Percentiles rank a stretch among this genome's conserved stretches.
These are phyloP conservation scores for Microctonus brassicae DNA, from an alignment of 2,888 invertebrate genomes.

Conservation along the genomic window DNA sequence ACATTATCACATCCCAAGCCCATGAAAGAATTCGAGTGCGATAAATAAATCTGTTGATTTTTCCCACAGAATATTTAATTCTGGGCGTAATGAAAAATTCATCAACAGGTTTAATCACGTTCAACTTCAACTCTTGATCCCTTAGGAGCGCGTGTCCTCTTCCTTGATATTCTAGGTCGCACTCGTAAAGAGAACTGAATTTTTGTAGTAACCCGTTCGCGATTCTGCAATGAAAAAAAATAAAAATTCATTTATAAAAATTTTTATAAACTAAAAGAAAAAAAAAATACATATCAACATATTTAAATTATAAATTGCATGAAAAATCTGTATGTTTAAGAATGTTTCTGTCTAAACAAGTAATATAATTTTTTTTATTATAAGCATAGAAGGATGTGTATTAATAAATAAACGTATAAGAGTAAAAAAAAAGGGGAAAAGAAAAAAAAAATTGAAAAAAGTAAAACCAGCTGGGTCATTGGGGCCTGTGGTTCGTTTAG, in stretches of 20 bases:
- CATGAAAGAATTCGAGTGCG: not conserved
- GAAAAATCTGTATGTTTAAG: not conserved
- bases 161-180: conserved; percentile 75
- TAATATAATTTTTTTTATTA: no score
- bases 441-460: conserved; percentile 11
- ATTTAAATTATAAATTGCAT: not conserved
- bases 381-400: no score
- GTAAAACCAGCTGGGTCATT: conserved; percentile 49
- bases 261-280: not conserved
- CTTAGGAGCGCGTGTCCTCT: conserved; percentile 51
- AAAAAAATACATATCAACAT: not conserved
- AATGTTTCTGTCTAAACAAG: no score
- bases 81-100: not conserved
- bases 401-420: not conserved
- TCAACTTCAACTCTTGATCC: not conserved
- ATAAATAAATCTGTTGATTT: not conserved
- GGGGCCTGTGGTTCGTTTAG: conserved; percentile 46
- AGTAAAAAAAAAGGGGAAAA: not conserved
- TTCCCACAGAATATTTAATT: not conserved
- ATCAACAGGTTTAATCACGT: not conserved
- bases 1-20: conserved; percentile 5
- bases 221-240: conserved; percentile 68
- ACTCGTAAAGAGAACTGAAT: conserved; percentile 90
- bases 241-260: not conserved
- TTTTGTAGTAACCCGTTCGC: conserved; percentile 84